Evolutionary conservation across 2,797 vertebrate species (phyloP).

Genomic region (Notolabrus celidotus): DNA sequence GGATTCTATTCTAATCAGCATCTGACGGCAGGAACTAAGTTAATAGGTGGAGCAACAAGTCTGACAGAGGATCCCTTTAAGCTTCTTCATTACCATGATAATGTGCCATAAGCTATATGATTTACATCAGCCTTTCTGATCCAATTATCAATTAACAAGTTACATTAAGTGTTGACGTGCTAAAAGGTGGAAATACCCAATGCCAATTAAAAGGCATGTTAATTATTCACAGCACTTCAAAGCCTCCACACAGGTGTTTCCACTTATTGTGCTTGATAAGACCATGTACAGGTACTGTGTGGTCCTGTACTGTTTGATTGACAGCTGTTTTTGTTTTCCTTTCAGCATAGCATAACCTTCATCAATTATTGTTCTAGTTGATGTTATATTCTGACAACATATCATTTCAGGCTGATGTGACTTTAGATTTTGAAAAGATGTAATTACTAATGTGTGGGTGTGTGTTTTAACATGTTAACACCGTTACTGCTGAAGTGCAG

Average conservation of each 20-base stretch:
- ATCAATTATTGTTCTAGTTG: not conserved
- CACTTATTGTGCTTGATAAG: constrained; percentile 33
- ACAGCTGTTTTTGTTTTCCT: constrained; percentile 8
- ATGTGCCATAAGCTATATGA: not conserved
- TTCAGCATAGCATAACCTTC: constrained; percentile 11
- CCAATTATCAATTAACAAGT: not conserved
- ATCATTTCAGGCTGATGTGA: constrained; percentile 8
- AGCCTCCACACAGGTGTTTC: constrained; percentile 20
- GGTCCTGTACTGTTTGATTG: constrained; percentile 11
- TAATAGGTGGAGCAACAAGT: not conserved
- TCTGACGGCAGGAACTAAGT: too few relatives aligned
- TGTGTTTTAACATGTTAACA: constrained; percentile 1
- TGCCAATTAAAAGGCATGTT: constrained; percentile 12
- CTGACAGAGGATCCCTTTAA: not conserved
- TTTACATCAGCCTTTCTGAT: not conserved
- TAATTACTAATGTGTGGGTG: constrained; percentile 12
- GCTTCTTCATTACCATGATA: not conserved
- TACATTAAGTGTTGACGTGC: not conserved
- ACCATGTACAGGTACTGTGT: not conserved
- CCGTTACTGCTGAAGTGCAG: not conserved
- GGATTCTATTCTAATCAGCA: too few relatives aligned
- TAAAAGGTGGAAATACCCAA: constrained; percentile 4
- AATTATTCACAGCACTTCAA: constrained; percentile 22
- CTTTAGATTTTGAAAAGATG: constrained; percentile 6
- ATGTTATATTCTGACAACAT: constrained; percentile 15